These are phyloP conservation scores for Daktulosphaira vitifoliae DNA, from an alignment of 1,140 invertebrate genomes.

Conservation along the genomic window DNA sequence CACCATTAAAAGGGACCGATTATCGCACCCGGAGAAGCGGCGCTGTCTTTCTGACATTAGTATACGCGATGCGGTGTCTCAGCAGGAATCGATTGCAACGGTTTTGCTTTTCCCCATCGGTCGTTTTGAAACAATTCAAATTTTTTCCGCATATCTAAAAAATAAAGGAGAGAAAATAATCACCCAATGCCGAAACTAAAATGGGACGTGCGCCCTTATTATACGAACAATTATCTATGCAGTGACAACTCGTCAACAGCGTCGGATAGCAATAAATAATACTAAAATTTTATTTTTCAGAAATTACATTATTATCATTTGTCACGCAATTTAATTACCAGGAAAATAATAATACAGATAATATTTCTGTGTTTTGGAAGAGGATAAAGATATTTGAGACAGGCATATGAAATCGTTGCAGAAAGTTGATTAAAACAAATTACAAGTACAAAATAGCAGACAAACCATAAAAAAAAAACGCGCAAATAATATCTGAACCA, in stretches of 20 bases:
- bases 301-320: neutral
- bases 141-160: conserved; percentile 13
- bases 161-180: too few species aligned
- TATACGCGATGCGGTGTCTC: conserved; percentile 3
- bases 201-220: neutral
- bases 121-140: conserved; percentile 6
- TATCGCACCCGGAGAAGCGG: neutral
- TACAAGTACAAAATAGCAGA: too few species aligned
- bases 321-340: neutral
- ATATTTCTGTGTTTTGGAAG: neutral
- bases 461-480: too few species aligned
- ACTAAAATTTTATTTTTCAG: neutral
- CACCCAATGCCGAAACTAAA: conserved; percentile 7
- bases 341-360: neutral
- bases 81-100: conserved; percentile 11
- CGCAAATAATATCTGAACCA: neutral
- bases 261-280: neutral
- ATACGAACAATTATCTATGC: neutral
- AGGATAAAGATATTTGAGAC: too few species aligned
- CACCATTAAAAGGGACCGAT: conserved; percentile 23
- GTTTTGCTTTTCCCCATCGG: neutral
- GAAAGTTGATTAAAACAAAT: too few species aligned
- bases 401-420: too few species aligned
- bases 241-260: neutral
- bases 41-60: neutral